These are phyloP conservation scores for Drosophila colorata DNA, from an alignment of 2,888 invertebrate genomes.

Conservation along the genomic window DNA sequence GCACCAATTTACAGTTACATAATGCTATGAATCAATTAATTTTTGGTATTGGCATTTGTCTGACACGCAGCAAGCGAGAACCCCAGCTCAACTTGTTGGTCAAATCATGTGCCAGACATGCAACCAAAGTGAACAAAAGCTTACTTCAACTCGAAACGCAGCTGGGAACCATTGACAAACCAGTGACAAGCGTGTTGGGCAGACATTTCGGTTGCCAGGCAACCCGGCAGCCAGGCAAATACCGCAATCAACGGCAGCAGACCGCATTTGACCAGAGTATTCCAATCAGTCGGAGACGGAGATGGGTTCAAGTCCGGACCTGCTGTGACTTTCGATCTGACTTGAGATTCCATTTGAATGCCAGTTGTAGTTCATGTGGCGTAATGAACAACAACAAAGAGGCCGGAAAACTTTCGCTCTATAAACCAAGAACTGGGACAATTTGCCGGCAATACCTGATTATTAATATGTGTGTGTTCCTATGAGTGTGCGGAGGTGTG, in stretches of 20 bases:
- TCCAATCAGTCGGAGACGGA: conserved; percentile 31
- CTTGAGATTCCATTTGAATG: conserved; percentile 33
- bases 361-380: conserved; percentile 15
- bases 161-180: conserved; percentile 41
- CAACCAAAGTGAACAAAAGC: conserved; percentile 27
- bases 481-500: background rate
- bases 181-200: conserved; percentile 21
- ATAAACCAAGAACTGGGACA: conserved; percentile 35
- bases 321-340: conserved; percentile 16
- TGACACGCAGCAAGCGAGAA: conserved; percentile 17
- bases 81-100: conserved; percentile 39
- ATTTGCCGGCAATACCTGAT: conserved; percentile 39
- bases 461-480: conserved; percentile 52
- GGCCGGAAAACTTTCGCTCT: conserved; percentile 25
- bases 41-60: conserved; percentile 44
- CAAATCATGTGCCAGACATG: conserved; percentile 24
- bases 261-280: conserved; percentile 33
- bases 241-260: conserved; percentile 30
- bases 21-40: conserved; percentile 65
- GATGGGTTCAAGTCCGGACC: background rate
- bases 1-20: conserved; percentile 35
- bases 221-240: conserved; percentile 10
- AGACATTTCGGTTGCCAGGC: conserved; percentile 8
- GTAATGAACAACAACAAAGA: conserved; percentile 35
- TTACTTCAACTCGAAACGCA: background rate